Evolutionary conservation across 2,797 vertebrate species (phyloP), one percentile per base, ranked within the genome.

Genomic region (Anas bernieri): DNA sequence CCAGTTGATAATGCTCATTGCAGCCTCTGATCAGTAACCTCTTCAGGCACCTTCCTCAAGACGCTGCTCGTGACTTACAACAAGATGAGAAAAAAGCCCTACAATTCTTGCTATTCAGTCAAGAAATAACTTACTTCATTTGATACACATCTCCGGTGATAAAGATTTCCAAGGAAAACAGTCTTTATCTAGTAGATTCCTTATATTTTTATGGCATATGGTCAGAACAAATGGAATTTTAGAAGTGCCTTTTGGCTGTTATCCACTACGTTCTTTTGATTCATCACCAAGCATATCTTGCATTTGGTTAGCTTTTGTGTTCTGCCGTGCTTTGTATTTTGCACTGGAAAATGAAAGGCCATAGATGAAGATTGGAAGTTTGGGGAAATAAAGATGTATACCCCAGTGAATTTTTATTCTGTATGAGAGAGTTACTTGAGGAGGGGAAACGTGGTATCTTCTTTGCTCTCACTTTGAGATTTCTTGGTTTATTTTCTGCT

Each of bases 251-350:
- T 92, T 77, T 90, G 63, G 37, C 56, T 93, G 46, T 86, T 93
- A 26, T 13, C 46, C 45, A 56, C 70, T 86, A 22, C 79, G 30
- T 88, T 88, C 33, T 55, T 90, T 92, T 23, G 17, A 55, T 52
- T 93, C 17, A 58, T 88, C 26, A 31, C 63, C 59, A 55, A 83
- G 21, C 23, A 5, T 68, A 43, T 84, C 21, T 93, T 82, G 28
- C 77, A 0, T 88, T 86, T 92, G 54, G 25, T 75, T 75, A 59
- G 43, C 7, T 82, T 10, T 46, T 66, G 25, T 90, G 54, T 93
- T 93, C 56, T 80, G 52, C 52, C 12, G 8, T 67, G n/a, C 22
- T 91, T 92, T 86, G 73, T 70, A 62, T 77, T 92, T 91, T 95
- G 48, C 41, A 68, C 7, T 74, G 64, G 80, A 86, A 91, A 92